These are phyloP conservation scores for Leptothorax acervorum DNA, from an alignment of 2,888 invertebrate species.

Conservation along the genomic window DNA sequence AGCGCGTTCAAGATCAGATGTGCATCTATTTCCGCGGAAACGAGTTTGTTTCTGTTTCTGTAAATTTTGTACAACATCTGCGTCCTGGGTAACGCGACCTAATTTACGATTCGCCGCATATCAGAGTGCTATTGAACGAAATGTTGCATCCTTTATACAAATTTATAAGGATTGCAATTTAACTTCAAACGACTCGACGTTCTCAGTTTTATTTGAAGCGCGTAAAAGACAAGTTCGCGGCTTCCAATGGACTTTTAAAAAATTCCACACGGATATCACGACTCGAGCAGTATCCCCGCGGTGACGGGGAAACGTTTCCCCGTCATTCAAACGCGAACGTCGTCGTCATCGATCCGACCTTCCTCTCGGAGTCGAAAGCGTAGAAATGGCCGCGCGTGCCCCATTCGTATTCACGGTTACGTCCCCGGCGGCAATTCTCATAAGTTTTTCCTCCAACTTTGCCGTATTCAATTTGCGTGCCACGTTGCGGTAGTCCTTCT, in stretches of 20 bases:
- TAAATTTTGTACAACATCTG: constrained; percentile 26
- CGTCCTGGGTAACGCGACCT: not conserved
- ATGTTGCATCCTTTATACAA: not conserved
- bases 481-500: constrained; percentile 44
- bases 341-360: constrained; percentile 54
- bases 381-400: constrained; percentile 72
- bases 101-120: constrained; percentile 20
- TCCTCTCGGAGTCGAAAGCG: constrained; percentile 61
- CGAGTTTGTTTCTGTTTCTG: constrained; percentile 21
- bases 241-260: not conserved
- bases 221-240: not conserved
- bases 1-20: constrained; percentile 37
- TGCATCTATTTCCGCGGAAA: constrained; percentile 29
- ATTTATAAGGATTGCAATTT: not conserved
- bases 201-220: not conserved
- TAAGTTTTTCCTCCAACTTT: constrained; percentile 77
- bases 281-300: not conserved
- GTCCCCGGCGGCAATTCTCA: constrained; percentile 74
- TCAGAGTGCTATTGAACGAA: not conserved
- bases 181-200: not conserved
- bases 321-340: constrained; percentile 16
- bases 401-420: constrained; percentile 77
- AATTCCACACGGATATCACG: constrained; percentile 31
- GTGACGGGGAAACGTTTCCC: constrained; percentile 29
- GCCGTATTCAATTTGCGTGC: constrained; percentile 80